phyloP scores from a whole-genome alignment of 2,888 invertebrate species.

The Trichogramma dendrolimi region DNA sequence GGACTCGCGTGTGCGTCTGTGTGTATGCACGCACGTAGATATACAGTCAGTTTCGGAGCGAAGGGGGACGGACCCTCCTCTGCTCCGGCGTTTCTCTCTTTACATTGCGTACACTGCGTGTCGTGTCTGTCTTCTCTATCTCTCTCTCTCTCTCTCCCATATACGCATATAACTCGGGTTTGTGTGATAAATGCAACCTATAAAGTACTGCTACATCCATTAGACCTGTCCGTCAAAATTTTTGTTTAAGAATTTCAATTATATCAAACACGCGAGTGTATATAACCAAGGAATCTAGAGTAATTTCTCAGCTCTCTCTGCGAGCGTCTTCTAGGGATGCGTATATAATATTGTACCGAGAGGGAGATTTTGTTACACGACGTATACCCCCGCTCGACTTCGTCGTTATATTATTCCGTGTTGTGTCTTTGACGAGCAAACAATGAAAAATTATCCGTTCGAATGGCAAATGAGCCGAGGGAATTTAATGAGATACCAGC shows the following conservation, averaged over 20 bases:
- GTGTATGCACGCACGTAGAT: no score
- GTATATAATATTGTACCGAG: no score
- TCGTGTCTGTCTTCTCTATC: no score
- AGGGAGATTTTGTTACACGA: no score
- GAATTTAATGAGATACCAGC: constrained; percentile 14
- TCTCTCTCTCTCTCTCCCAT: neutral
- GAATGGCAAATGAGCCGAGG: constrained; percentile 10
- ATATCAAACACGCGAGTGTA: neutral
- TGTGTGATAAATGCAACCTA: constrained; percentile 12
- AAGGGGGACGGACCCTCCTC: constrained; percentile 32
- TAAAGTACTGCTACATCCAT: constrained; percentile 12
- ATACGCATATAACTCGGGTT: neutral
- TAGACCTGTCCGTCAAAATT: constrained; percentile 24
- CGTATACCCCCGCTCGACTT: no score
- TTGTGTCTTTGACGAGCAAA: constrained; percentile 18
- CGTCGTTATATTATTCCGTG: neutral
- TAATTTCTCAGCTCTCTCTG: no score
- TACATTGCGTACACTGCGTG: no score
- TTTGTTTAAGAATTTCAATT: constrained; percentile 27
- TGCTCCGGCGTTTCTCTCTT: neutral
- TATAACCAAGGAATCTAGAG: no score
- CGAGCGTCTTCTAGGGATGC: no score
- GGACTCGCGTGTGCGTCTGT: constrained; percentile 39
- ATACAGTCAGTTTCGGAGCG: constrained; percentile 31
- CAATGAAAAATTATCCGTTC: constrained; percentile 25